Base-by-base conservation (phyloP, 2,888 invertebrate species). In the Drosophila villosipedis region DNA sequence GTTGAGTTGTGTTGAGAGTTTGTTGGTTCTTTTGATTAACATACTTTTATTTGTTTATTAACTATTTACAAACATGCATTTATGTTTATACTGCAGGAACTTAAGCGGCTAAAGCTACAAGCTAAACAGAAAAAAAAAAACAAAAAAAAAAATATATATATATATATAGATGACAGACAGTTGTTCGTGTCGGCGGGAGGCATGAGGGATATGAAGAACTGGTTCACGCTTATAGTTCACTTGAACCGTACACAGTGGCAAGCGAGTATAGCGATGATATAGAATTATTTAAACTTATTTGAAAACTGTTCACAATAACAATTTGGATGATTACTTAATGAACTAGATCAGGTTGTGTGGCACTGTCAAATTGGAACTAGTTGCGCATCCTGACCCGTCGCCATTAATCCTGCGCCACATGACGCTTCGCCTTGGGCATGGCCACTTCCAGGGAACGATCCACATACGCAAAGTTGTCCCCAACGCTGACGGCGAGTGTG, bases 381-480 rank as follows among this genome's bases (percentile, higher is more conserved):
- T 62, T 70, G 61, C 35, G 41, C 54, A 54, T 37, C 30, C 22
- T 19, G 28, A 22, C 28, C 12, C 53, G 43, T n/a, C 58, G 1
- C 19, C 28, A 19, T 39, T 57, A 77, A 0, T 78, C 72, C 70
- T 73, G 55, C 31, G 39, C 35, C 37, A 19, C 37, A 22, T 73
- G 60, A 37, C 80, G 82, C 67, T 74, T 86, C 31, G 68, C 58
- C 67, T 73, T 67, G 25, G 85, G 85, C 85, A 85, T 88, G 65
- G 85, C 85, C 74, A 72, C 70, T 0, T 70, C 80, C 73, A 85
- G 66, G 12, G 89, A 80, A 3, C 84, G 84, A 61, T 85, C 85
- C 84, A 86, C 86, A 66, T 85, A 85, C 43, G 86, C 85, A 43
- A 85, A 85, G 59, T 89, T 89, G 31, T 85, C 85, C 67, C 76